Evolutionary conservation across 2,797 vertebrate species (phyloP).

Genomic region (Phylloscopus collybita): DNA sequence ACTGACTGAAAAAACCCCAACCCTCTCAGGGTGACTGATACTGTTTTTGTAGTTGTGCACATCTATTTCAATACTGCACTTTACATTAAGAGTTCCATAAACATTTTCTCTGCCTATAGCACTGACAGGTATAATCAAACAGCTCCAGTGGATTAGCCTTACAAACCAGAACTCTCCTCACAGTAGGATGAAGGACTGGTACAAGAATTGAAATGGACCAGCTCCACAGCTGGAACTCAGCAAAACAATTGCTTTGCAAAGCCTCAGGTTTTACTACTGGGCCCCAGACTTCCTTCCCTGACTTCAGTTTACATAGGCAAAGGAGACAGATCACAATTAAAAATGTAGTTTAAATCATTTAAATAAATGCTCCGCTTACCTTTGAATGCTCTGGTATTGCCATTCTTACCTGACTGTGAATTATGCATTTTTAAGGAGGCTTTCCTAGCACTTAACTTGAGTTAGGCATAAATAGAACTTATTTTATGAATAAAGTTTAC

Average conservation of each 20-base stretch:
- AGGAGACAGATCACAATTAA: background rate
- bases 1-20: background rate
- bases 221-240: background rate
- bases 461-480: background rate
- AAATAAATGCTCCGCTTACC: background rate
- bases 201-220: background rate
- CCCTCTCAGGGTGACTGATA: background rate
- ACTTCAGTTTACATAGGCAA: background rate
- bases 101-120: background rate
- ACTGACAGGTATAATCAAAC: background rate
- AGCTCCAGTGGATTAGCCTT: background rate
- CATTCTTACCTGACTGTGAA: background rate
- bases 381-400: background rate
- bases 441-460: background rate
- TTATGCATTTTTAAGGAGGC: background rate
- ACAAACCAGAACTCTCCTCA: background rate
- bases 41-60: background rate
- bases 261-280: background rate
- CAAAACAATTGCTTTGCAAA: background rate
- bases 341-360: background rate
- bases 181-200: background rate
- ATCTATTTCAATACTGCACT: background rate
- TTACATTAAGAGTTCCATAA: background rate
- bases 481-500: background rate
- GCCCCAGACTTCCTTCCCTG: background rate